Conservation (phyloP, 2,797 vertebrate species). For the Acanthornis magna region DNA sequence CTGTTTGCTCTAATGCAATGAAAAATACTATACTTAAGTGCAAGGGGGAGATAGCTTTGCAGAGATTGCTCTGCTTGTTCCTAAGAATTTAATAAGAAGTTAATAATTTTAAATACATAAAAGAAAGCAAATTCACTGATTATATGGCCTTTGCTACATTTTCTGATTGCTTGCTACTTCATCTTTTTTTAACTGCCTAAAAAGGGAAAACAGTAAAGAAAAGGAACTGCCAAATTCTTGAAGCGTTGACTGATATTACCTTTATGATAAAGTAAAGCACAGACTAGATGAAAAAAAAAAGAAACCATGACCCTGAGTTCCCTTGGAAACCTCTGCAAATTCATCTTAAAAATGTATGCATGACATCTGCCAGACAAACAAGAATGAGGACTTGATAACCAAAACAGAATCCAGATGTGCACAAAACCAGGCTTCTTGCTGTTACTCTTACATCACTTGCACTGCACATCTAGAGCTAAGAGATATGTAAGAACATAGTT, state of each 20-base stretch:
- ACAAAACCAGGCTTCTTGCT: background rate
- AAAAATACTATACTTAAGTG: background rate
- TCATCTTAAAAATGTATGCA: conserved; percentile 1
- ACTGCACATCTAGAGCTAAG: background rate
- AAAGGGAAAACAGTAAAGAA: background rate
- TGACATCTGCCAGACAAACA: conserved; percentile 1
- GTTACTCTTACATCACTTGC: background rate
- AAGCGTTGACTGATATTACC: background rate
- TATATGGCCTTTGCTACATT: background rate
- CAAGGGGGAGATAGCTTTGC: background rate
- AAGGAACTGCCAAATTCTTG: background rate
- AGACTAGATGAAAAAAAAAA: background rate
- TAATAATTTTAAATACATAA: background rate
- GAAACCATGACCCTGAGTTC: background rate
- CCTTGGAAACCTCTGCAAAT: conserved; percentile 1
- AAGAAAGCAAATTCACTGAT: background rate
- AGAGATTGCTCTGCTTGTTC: background rate
- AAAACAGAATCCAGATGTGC: conserved; percentile 31
- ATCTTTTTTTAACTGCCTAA: background rate
- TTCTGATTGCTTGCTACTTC: background rate
- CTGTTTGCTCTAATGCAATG: background rate
- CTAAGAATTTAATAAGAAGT: conserved; percentile 15
- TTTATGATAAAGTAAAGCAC: background rate
- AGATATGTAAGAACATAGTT: background rate
- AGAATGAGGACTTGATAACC: background rate